Evolutionary conservation across 2,888 invertebrate species (phyloP).

Genomic region (Amorpha juglandis): DNA sequence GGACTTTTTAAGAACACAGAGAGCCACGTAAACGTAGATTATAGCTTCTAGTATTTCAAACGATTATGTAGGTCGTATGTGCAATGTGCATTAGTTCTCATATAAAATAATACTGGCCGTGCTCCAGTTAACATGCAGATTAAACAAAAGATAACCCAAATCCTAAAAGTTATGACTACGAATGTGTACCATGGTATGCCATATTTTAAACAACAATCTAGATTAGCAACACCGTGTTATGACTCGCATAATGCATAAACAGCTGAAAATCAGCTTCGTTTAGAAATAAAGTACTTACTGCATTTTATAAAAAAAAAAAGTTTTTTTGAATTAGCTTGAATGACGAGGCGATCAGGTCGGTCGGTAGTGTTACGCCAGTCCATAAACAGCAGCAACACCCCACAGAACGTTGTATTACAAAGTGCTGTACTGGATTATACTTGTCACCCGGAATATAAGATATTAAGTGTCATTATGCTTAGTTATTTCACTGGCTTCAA

Average conservation of each 20-base stretch:
- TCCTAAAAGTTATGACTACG: conserved; percentile 30
- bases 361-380: no score
- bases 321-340: no score
- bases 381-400: no score
- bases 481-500: no score
- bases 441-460: no score
- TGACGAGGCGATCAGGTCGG: no score
- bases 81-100: conserved; percentile 32
- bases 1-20: conserved; percentile 45
- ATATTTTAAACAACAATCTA: conserved; percentile 27
- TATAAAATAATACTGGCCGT: conserved; percentile 31
- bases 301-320: no score
- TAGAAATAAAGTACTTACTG: background rate
- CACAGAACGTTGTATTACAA: no score
- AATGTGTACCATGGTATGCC: conserved; percentile 28
- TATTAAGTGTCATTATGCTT: no score
- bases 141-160: conserved; percentile 32
- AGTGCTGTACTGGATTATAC: no score
- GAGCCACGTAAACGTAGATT: conserved; percentile 49
- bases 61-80: conserved; percentile 45
- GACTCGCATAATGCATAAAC: conserved; percentile 19
- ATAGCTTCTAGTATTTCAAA: conserved; percentile 39
- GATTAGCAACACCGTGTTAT: conserved; percentile 21
- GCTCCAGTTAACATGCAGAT: conserved; percentile 38
- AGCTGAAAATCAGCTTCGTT: conserved; percentile 8